Evolutionary conservation across 2,888 invertebrate species (phyloP), one percentile per base, ranked within the genome.

Genomic region (Drosophila parthenogenetica): DNA sequence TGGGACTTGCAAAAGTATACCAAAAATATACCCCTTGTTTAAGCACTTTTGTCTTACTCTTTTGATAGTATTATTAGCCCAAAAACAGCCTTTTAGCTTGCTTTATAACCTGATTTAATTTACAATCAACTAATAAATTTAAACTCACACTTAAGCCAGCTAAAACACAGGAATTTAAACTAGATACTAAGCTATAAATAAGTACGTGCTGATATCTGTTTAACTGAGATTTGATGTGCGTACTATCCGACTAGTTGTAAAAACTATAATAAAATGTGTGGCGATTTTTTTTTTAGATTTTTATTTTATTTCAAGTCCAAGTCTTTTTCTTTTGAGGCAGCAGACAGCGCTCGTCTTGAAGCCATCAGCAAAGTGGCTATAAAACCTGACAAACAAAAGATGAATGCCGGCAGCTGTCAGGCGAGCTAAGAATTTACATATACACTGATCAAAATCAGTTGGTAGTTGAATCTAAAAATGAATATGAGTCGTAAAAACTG

Each of bases 351-450:
- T 3, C 19, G 19, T 29, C 50, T 39, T 29, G 16, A 39, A 32
- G 35, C n/a, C 60, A 64, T 46, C 51, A 51, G 29, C 65, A 58
- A 76, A 50, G 60, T 65, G 71, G 60, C 71, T 61, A 76, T 70
- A 65, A 76, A 66, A 53, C 64, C 64, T 55, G 59, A 49, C 58
- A 51, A 37, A 62, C 63, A 48, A 49, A 61, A 57, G 50, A 67
- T 32, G 43, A 40, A 50, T 57, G 45, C 51, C 68, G 42, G 57
- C 64, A 19, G 63, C 63, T 49, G 55, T 54, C 62, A 29, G 48
- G 5, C 37, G 32, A 40, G 29, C 32, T 17, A 14, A 11, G 13
- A 13, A 16, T 17, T 35, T 39, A 42, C 19, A 51, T 64, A 43
- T 65, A 11, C 35, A 35, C 35, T 35, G 35, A 13, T 13, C 3